Conservation (phyloP, 2,797 vertebrate species). For the Gephyroberyx darwinii region DNA sequence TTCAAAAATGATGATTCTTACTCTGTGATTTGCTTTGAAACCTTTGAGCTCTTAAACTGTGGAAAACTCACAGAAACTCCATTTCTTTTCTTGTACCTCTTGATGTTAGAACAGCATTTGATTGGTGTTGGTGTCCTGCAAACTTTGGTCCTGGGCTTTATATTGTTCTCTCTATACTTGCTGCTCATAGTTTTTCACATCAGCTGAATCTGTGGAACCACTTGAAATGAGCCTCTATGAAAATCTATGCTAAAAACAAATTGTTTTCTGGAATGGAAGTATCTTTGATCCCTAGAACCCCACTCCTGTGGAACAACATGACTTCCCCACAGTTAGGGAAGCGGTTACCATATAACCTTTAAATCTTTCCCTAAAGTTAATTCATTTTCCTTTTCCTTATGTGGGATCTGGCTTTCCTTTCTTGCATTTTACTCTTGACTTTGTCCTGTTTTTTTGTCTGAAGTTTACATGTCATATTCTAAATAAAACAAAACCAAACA, state of each 20-base stretch:
- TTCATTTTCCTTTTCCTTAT: slow-evolving; percentile 27
- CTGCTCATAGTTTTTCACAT: slow-evolving; percentile 45
- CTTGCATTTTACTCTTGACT: background rate
- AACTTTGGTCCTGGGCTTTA: slow-evolving; percentile 13
- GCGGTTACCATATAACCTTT: slow-evolving; percentile 23
- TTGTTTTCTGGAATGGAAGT: slow-evolving; percentile 22
- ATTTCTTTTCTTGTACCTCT: slow-evolving; percentile 23
- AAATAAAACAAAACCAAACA: background rate
- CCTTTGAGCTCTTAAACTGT: slow-evolving; percentile 45
- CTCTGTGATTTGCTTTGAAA: slow-evolving; percentile 83
- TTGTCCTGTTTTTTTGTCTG: background rate
- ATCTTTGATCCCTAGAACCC: background rate
- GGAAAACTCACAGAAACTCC: slow-evolving; percentile 29
- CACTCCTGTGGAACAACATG: background rate
- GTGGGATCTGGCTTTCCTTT: slow-evolving; percentile 32
- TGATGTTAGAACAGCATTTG: slow-evolving; percentile 27
- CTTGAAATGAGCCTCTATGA: slow-evolving; percentile 39
- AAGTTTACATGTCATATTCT: background rate
- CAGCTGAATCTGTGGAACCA: slow-evolving; percentile 51
- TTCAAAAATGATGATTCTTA: slow-evolving; percentile 77
- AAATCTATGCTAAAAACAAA: slow-evolving; percentile 33
- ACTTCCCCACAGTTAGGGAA: slow-evolving; percentile 39
- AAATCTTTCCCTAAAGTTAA: slow-evolving; percentile 24
- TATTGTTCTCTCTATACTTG: slow-evolving; percentile 21
- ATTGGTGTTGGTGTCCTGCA: slow-evolving; percentile 28